Evolutionary conservation across 2,797 vertebrate genomes (phyloP), one percentile per base, ranked within the genome.

Genomic region (Acestrorhynchus altus): DNA sequence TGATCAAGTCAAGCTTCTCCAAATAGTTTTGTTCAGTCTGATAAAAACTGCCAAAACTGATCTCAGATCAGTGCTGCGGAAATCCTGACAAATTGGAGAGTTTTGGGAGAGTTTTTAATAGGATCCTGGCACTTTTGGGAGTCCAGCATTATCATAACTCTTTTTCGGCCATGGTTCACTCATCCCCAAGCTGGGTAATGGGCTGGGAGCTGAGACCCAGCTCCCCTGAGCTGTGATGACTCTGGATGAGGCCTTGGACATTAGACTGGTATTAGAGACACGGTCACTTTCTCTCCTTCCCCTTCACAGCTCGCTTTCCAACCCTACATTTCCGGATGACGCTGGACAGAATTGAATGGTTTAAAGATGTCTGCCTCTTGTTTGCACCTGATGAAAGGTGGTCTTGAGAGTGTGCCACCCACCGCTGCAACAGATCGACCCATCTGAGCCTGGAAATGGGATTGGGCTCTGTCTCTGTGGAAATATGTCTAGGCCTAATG

Each of bases 81-180:
- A 40, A 22, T 9, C 40, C 12, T 20, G 35, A 22, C n/a, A n/a
- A n/a, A n/a, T n/a, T n/a, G n/a, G n/a, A n/a, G n/a, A n/a, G n/a
- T n/a, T n/a, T n/a, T 9, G 74, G 57, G 66, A 81, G 64, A n/a
- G n/a, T 12, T 84, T 77, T 77, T 72, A 86, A 81, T 80, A 67
- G 26, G 39, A 68, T 65, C 47, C 39, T 4, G 31, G 22, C 67
- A 40, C 69, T 76, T 52, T 60, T 47, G 16, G 47, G 16, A 8
- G 31, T 52, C 61, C 39, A 39, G 8, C 11, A n/a, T 42, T 54
- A 63, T 42, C 65, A 66, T 54, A 49, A 46, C 74, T 65, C 73
- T 8, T 28, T 68, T 40, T 63, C 54, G 71, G 60, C 60, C 74
- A 51, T 4, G 12, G 71, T 13, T 35, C 54, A 54, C 51, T 60